These are phyloP conservation scores for Apocheima hispidaria DNA, from an alignment of 2,888 invertebrate genomes.

Conservation along the genomic window DNA sequence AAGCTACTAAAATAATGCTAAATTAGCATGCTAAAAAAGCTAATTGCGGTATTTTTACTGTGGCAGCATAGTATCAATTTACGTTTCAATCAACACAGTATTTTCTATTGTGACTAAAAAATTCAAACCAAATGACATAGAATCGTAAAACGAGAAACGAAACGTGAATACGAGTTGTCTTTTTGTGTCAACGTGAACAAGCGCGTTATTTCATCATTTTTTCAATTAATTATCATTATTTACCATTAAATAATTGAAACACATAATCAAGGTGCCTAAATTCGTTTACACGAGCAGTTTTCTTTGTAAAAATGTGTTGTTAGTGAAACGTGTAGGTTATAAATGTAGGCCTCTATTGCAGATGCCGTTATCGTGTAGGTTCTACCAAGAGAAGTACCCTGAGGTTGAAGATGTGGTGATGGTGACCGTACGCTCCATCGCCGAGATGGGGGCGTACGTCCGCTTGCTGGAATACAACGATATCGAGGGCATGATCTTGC, in stretches of 20 bases:
- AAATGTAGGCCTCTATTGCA: slow-evolving; percentile 62
- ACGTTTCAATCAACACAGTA: neutral
- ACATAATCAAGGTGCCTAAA: slow-evolving; percentile 60
- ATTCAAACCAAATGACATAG: slow-evolving; percentile 21
- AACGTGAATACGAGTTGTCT: slow-evolving; percentile 57
- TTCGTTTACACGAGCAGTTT: slow-evolving; percentile 5
- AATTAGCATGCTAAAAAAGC: neutral
- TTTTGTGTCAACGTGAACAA: slow-evolving; percentile 78
- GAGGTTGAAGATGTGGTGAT: slow-evolving; percentile 99
- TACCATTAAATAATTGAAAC: slow-evolving; percentile 49
- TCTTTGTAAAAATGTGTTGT: neutral
- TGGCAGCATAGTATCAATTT: neutral
- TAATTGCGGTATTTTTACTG: neutral
- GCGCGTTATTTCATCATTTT: slow-evolving; percentile 72
- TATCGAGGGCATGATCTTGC: slow-evolving; percentile 99
- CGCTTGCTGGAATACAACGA: slow-evolving; percentile 99
- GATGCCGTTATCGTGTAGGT: slow-evolving; percentile 97
- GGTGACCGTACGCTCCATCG: slow-evolving; percentile 99
- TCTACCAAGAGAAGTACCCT: slow-evolving; percentile 98
- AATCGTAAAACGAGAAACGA: slow-evolving; percentile 43
- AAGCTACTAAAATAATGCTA: neutral
- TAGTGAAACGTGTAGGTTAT: slow-evolving; percentile 68
- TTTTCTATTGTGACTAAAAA: neutral
- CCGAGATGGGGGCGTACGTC: slow-evolving; percentile 99
- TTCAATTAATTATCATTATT: slow-evolving; percentile 51